Base-by-base conservation (phyloP, 2,888 invertebrate genomes). In the Cheilosia soror region DNA sequence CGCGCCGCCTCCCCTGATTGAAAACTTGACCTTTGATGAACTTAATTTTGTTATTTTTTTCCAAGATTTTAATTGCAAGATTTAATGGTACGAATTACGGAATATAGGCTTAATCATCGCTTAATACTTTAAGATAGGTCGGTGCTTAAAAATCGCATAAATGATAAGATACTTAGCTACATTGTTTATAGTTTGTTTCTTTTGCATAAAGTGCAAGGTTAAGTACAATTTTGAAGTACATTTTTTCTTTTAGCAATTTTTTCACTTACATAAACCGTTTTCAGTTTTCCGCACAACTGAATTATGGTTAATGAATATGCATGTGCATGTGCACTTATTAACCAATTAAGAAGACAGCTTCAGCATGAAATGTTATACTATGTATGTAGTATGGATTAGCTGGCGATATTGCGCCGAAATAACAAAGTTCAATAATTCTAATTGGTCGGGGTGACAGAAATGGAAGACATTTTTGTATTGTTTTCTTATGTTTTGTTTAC, bases 1-100 rank as follows among this genome's bases (percentile, higher is more conserved):
- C 20, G 27, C 57, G 37, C 49, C 40, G 31, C 27, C 42, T 5
- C 27, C 42, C 6, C 49, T 27, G 33, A 47, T 58, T 60, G 40
- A 20, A 84, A 69, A 84, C 80, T 80, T 84, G 84, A 84, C 84
- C 84, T 79, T 69, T 69, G 63, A 9, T 83, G 68, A 83, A 79
- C 78, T 42, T 37, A 37, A 37, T 37, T 37, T 37, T 57, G 42
- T 33, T 20, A 6, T 47, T 31, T 66, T 3, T 53, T 13, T 13
- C 2, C 13, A 9, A 49, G 20, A 2, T 55, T 62, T 55, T 68
- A 63, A 78, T 71, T 78, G 29, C 62, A 40, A 51, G 51, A 31
- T 63, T 63, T 78, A 69, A 71, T 63, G 55, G 20, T n/a, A 37
- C 29, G 1, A 53, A 57, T 78, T 72, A 55, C 44, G 65, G 27